phyloP scores from a whole-genome alignment of 2,797 vertebrate species.

The Catharus ustulatus region DNA sequence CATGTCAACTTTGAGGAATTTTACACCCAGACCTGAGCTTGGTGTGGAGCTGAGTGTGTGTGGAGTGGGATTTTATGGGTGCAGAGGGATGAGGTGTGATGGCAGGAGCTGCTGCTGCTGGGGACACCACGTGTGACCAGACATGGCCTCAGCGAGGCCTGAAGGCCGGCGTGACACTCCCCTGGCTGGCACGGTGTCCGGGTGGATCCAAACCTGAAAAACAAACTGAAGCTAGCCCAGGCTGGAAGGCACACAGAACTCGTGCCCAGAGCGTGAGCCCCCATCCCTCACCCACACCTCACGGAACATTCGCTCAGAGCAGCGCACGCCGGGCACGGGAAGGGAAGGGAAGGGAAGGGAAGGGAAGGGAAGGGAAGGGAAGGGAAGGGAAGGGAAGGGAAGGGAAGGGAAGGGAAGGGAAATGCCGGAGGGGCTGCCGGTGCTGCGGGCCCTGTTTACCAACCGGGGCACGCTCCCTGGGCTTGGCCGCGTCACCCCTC shows the following conservation, averaged over 20 bases:
- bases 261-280: accelerated
- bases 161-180: accelerated
- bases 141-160: neutral
- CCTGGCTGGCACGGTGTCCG: accelerated
- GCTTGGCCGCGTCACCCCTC: neutral
- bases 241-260: neutral
- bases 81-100: neutral
- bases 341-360: neutral
- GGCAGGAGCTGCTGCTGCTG: neutral
- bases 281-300: neutral
- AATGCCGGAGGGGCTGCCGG: neutral
- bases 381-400: neutral
- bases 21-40: neutral
- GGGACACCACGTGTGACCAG: accelerated
- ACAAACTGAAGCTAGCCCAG: neutral
- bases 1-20: neutral
- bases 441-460: slow-evolving; percentile 19
- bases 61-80: neutral
- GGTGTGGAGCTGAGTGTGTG: accelerated
- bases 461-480: neutral
- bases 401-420: neutral
- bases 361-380: neutral
- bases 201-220: neutral
- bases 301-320: neutral
- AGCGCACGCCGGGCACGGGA: neutral